Percentiles rank a stretch among this genome's conserved stretches.
phyloP scores from a whole-genome alignment of 2,113 vertebrate genomes.

The Ctenomys sociabilis region DNA sequence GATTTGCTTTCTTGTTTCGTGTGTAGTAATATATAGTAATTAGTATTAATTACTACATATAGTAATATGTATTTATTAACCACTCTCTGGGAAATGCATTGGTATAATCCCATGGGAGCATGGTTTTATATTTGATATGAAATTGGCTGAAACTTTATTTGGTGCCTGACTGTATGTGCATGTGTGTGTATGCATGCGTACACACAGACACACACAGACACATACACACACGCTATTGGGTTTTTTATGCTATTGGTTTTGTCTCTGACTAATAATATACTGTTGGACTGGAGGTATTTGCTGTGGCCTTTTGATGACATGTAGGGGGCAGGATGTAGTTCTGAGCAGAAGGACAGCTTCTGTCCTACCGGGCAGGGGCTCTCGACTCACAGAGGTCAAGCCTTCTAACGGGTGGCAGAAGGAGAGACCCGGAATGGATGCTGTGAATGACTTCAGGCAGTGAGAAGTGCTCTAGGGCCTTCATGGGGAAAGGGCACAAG shows the following conservation, averaged over 20 bases:
- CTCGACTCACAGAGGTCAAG: neutral
- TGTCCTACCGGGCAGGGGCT: neutral
- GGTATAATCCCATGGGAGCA: neutral
- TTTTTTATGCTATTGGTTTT: neutral
- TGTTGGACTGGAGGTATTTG: neutral
- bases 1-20: neutral
- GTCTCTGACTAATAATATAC: neutral
- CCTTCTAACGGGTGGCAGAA: neutral
- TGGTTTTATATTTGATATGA: neutral
- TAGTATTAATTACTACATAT: too few relatives aligned
- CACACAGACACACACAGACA: neutral
- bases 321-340: neutral
- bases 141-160: neutral
- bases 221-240: neutral
- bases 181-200: too few relatives aligned
- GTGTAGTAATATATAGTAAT: neutral
- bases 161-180: neutral
- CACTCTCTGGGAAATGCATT: neutral
- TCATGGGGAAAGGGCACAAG: neutral
- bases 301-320: neutral
- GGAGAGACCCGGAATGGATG: neutral
- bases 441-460: neutral
- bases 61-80: neutral
- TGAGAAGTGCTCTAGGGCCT: neutral
- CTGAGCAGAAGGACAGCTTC: neutral